These are phyloP conservation scores for Rutpela maculata DNA, from an alignment of 2,888 invertebrate species.

Conservation along the genomic window DNA sequence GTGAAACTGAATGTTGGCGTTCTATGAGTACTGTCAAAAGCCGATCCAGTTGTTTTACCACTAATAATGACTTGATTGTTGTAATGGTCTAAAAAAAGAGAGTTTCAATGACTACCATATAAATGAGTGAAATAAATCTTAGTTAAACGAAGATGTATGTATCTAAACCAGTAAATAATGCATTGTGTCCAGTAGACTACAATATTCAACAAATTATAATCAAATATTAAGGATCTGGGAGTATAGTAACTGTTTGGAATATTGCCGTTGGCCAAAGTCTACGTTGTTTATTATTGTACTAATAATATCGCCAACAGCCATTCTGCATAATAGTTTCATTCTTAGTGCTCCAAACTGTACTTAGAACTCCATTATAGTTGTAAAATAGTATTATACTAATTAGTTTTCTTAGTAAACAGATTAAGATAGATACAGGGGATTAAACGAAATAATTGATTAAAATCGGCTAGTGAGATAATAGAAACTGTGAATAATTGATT, in stretches of 20 bases:
- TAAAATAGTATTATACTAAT: slow-evolving; percentile 35
- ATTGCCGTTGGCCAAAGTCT: not conserved
- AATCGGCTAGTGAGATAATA: slow-evolving; percentile 35
- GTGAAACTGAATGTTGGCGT: no score
- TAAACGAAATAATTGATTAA: slow-evolving; percentile 39
- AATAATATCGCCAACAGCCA: slow-evolving; percentile 1
- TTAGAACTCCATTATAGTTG: slow-evolving; percentile 21
- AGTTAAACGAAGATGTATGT: no score
- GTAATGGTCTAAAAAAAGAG: no score
- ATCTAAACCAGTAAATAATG: no score
- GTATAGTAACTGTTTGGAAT: not conserved
- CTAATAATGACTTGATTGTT: no score
- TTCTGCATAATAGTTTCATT: not conserved
- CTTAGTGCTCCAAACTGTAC: slow-evolving; percentile 12
- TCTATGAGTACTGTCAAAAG: no score
- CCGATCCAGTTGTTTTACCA: no score
- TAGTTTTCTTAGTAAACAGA: slow-evolving; percentile 41
- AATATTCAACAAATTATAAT: not conserved
- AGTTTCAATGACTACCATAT: no score
- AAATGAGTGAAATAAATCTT: no score
- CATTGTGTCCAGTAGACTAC: not conserved
- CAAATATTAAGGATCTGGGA: not conserved
- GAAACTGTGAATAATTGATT: slow-evolving; percentile 31
- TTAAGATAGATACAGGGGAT: slow-evolving; percentile 32
- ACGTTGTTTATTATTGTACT: not conserved